Percentiles rank a stretch among this genome's conserved stretches.
phyloP scores from a whole-genome alignment of 2,888 invertebrate species.

The Cetonia aurata region DNA sequence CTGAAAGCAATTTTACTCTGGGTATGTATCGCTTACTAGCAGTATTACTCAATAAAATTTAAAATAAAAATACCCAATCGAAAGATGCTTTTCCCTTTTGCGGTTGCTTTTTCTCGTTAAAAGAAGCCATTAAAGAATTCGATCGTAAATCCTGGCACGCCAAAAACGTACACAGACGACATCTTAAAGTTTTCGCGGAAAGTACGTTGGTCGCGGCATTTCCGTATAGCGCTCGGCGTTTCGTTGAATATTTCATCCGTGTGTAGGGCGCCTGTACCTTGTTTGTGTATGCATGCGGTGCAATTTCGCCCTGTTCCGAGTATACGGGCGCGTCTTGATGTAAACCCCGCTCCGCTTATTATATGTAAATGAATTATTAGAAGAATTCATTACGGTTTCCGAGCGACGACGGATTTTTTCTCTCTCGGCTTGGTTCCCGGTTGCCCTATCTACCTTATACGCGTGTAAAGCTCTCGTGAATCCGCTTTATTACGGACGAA shows the following conservation, averaged over 20 bases:
- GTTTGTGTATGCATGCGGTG: neutral
- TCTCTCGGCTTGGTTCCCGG: neutral
- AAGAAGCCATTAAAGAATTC: no score
- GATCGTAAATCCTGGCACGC: no score
- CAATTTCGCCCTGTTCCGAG: neutral
- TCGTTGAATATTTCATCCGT: slow-evolving; percentile 16
- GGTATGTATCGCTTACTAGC: no score
- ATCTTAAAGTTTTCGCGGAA: neutral
- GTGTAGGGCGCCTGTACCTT: neutral
- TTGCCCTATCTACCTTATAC: no score
- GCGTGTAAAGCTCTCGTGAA: no score
- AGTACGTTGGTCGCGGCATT: neutral
- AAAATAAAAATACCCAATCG: no score
- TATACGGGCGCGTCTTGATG: neutral
- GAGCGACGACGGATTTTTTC: neutral
- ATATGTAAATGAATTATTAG: slow-evolving; percentile 28
- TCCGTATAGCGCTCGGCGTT: neutral
- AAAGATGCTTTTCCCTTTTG: no score
- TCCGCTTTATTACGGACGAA: no score
- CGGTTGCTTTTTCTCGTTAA: no score
- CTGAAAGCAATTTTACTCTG: no score
- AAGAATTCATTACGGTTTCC: slow-evolving; percentile 21
- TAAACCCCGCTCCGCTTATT: slow-evolving; percentile 5
- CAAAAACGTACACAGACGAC: no score
- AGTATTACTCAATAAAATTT: no score